Base-by-base conservation (phyloP, 2,797 vertebrate species). In the Graptemys geographica region DNA sequence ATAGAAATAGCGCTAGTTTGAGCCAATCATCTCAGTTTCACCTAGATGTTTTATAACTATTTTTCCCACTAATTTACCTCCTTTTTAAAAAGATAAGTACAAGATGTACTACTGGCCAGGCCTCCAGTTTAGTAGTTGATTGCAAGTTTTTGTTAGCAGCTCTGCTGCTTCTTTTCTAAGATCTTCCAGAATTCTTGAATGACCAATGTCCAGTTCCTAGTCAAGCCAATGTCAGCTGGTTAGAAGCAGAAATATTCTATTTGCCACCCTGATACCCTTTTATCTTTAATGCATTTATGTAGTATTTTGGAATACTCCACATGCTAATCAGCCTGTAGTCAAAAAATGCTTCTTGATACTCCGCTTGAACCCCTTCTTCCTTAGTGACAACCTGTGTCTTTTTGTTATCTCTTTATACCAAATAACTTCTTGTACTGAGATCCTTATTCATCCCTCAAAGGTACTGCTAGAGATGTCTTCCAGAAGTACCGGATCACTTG, bases 11-110 rank as follows among this genome's bases (percentile, higher is more conserved):
- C 0, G 1, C 25, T 2, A 0, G 72, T 92, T 82, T 87, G 87
- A 59, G 59, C 59, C 80, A 96, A 95, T 94, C 41, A 94, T 93
- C 84, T 94, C 23, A 84, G 93, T 94, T 96, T 90, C 87, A 91
- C 95, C 82, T 92, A 93, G 65, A 79, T 86, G 28, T 28, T 96
- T 95, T 93, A 90, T 92, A 94, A 93, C 74, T 94, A 81, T 81
- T 91, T 28, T 86, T 94, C 92, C 96, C 96, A 96, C 94, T 91
- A 96, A 27, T 83, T 72, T 23, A 8, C 78, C 86, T 92, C 89
- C 87, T 74, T 94, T 84, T 41, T 33, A 93, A 90, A 57, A 59
- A 18, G 31, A 33, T 8, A 33, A 62, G 59, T n/a, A 33, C 31
- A 65, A 65, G 59, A 92, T 94, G 89, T 80, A 56, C 33, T 93